These are phyloP conservation scores for Eristalis arbustorum DNA, from an alignment of 2,888 invertebrate genomes.

Conservation along the genomic window DNA sequence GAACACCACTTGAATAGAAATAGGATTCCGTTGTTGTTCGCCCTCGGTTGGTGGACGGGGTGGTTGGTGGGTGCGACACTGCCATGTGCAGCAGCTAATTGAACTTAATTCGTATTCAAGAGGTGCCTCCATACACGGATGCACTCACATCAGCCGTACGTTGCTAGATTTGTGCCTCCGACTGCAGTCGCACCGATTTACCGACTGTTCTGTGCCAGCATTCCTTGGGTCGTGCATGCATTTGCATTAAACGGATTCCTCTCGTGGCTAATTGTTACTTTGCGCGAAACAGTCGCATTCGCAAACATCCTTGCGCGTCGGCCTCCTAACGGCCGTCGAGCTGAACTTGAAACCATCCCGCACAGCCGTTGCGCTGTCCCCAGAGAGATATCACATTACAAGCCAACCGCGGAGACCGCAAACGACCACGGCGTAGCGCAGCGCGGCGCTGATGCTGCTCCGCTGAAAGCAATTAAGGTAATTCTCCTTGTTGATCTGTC, in stretches of 20 bases:
- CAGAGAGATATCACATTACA: constrained; percentile 8
- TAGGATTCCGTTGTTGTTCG: constrained; percentile 48
- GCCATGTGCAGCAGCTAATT: constrained; percentile 51
- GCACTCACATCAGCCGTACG: neutral
- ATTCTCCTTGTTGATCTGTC: constrained; percentile 39
- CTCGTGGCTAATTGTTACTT: constrained; percentile 47
- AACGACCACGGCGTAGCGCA: neutral
- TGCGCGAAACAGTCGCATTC: neutral
- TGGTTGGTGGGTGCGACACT: neutral
- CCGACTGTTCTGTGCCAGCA: constrained; percentile 32
- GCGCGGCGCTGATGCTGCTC: neutral
- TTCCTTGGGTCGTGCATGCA: constrained; percentile 43
- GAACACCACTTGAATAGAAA: constrained; percentile 44
- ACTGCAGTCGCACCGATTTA: neutral
- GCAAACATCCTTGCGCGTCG: neutral
- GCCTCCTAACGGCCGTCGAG: neutral
- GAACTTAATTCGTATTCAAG: constrained; percentile 69
- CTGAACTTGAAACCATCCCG: neutral
- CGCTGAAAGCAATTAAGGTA: constrained; percentile 46
- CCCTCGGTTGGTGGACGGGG: neutral
- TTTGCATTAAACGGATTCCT: constrained; percentile 41
- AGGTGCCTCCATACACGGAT: constrained; percentile 24
- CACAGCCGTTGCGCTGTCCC: neutral
- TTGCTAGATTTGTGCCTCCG: neutral
- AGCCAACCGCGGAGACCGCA: neutral